These are phyloP conservation scores for Potorous gilbertii DNA, from an alignment of 2,797 vertebrate species.

Conservation along the genomic window DNA sequence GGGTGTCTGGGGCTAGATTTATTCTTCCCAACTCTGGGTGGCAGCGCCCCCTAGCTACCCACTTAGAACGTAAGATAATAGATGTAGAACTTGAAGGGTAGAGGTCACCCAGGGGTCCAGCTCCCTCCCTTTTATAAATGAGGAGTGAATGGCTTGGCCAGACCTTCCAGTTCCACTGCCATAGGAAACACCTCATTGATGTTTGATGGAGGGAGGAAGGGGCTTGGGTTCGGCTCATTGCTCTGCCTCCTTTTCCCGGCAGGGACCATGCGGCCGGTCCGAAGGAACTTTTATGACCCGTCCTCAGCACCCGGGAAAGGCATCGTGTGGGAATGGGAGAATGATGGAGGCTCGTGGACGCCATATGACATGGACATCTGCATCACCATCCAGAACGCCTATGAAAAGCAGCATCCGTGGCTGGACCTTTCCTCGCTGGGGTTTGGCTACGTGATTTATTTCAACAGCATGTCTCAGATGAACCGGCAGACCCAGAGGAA, in stretches of 20 bases:
- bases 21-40: not conserved
- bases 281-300: constrained; percentile 97
- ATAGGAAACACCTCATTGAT: too few relatives aligned
- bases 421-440: constrained; percentile 96
- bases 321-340: constrained; percentile 99
- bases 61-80: not conserved
- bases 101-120: not conserved
- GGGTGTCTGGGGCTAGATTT: not conserved
- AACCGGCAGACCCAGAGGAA: constrained; percentile 96
- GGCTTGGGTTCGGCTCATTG: not conserved
- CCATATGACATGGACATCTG: constrained; percentile 98
- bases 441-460: constrained; percentile 97
- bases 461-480: constrained; percentile 97
- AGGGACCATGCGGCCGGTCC: constrained; percentile 97
- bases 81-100: not conserved
- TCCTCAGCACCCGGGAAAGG: constrained; percentile 97
- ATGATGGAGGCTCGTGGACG: constrained; percentile 94
- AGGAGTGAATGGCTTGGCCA: not conserved
- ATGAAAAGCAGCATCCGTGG: constrained; percentile 99
- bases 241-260: not conserved
- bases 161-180: not conserved
- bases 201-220: not conserved
- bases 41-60: not conserved
- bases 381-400: constrained; percentile 98
- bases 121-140: not conserved